phyloP scores from a whole-genome alignment of 2,113 vertebrate species.

The Tragelaphus strepsiceros region DNA sequence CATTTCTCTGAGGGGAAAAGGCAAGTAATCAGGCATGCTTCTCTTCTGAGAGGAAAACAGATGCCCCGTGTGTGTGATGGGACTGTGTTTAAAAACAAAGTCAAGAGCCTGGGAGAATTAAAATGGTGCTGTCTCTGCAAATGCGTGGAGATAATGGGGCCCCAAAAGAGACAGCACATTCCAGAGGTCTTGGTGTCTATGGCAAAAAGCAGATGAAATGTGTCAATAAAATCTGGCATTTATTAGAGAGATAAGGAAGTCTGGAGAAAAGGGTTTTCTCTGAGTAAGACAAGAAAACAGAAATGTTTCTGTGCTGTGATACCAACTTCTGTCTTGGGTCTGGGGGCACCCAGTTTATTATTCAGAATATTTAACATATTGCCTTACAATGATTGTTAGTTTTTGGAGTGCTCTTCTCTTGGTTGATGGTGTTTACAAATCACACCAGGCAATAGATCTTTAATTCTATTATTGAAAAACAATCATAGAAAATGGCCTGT shows the following conservation, averaged over 20 bases:
- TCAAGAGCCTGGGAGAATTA: constrained; percentile 33
- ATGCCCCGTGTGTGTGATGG: background rate
- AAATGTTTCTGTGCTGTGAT: constrained; percentile 55
- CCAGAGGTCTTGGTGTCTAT: constrained; percentile 5
- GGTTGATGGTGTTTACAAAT: constrained; percentile 73
- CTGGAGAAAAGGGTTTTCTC: constrained; percentile 38
- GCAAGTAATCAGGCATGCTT: constrained; percentile 27
- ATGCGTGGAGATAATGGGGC: background rate
- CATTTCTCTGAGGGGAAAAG: constrained; percentile 36
- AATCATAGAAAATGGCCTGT: constrained; percentile 30
- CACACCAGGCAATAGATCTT: constrained; percentile 69
- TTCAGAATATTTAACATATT: constrained; percentile 63
- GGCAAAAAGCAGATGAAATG: constrained; percentile 51
- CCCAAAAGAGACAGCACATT: constrained; percentile 8
- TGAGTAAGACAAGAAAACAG: constrained; percentile 59
- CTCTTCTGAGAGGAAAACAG: constrained; percentile 33
- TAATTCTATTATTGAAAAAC: constrained; percentile 61
- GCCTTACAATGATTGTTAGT: constrained; percentile 48
- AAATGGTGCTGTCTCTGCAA: background rate
- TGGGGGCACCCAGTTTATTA: constrained; percentile 40
- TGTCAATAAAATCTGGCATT: constrained; percentile 69
- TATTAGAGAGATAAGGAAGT: constrained; percentile 70
- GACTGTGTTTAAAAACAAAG: constrained; percentile 27
- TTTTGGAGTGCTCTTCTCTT: constrained; percentile 64
- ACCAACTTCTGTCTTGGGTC: constrained; percentile 30